Conservation (phyloP, 2,888 invertebrate genomes). For the Megamerina dolium region DNA sequence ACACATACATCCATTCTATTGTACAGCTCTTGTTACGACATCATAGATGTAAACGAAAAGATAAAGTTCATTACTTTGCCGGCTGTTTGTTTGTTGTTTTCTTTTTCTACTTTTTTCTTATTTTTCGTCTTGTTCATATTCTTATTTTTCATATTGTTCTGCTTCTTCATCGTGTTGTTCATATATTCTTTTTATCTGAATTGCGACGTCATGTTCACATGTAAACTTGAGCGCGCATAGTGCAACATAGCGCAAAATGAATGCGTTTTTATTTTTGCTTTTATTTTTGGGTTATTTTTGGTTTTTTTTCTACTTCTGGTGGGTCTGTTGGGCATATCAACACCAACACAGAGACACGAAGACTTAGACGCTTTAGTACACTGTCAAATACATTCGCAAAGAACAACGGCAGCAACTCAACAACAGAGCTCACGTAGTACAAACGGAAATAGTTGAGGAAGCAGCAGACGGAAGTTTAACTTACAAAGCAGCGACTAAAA, state of each 20-base stretch:
- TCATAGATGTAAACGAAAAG: conserved; percentile 3
- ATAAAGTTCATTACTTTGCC: conserved; percentile 1
- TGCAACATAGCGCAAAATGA: too few relatives aligned
- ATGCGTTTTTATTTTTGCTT: conserved; percentile 10
- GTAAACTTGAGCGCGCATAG: too few relatives aligned
- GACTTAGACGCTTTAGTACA: neutral
- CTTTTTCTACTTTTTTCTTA: conserved; percentile 12
- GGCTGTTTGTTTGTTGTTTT: conserved; percentile 15
- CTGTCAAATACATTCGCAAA: neutral
- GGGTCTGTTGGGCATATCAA: too few relatives aligned
- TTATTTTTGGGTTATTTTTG: conserved; percentile 8
- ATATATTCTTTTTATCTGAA: too few relatives aligned
- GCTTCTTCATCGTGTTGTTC: conserved; percentile 8
- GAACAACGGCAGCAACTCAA: conserved; percentile 1
- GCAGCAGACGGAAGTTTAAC: conserved; percentile 11
- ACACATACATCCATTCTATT: neutral
- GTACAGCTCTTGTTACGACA: conserved; percentile 4
- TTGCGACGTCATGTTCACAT: too few relatives aligned
- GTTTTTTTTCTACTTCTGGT: too few relatives aligned
- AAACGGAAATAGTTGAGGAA: conserved; percentile 10
- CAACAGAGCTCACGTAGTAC: too few relatives aligned
- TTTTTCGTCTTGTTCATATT: conserved; percentile 13
- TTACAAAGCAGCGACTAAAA: neutral
- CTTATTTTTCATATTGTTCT: conserved; percentile 15
- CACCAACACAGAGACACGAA: too few relatives aligned